Conservation (phyloP, 2,888 invertebrate genomes). For the Pteria penguin region DNA sequence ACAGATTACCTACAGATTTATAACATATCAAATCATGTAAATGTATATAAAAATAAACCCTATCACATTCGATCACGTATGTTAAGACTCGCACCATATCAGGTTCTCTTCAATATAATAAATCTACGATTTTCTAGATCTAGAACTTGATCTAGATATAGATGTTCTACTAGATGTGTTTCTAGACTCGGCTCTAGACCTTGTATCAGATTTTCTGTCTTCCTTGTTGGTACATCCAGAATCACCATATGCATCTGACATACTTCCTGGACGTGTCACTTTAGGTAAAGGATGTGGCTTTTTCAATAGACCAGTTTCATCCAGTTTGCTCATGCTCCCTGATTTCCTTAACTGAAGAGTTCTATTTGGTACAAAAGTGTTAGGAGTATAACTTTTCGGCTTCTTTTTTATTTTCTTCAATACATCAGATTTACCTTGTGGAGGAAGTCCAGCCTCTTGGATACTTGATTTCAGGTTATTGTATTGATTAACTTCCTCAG, state of each 20-base stretch:
- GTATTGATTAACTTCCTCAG: neutral
- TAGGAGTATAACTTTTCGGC: constrained; percentile 61
- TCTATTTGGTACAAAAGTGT: constrained; percentile 66
- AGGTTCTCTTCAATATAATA: too few relatives aligned
- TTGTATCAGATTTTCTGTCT: neutral
- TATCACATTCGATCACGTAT: too few relatives aligned
- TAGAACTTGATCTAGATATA: neutral
- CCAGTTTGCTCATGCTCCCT: constrained; percentile 56
- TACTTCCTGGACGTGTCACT: neutral
- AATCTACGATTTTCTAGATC: neutral
- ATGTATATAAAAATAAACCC: too few relatives aligned
- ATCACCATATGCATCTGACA: neutral
- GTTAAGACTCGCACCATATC: too few relatives aligned
- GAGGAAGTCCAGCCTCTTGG: neutral
- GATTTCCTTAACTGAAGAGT: constrained; percentile 63
- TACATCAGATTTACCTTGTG: neutral
- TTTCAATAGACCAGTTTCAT: constrained; percentile 8
- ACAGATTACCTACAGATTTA: too few relatives aligned
- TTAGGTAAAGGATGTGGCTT: neutral
- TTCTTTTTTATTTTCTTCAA: constrained; percentile 39
- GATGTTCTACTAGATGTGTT: neutral
- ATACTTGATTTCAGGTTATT: neutral
- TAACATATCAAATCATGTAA: too few relatives aligned
- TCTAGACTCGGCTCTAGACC: neutral
- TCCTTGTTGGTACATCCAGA: neutral